These are phyloP conservation scores for Coleophora flavipennella DNA, from an alignment of 2,888 invertebrate genomes.

Conservation along the genomic window DNA sequence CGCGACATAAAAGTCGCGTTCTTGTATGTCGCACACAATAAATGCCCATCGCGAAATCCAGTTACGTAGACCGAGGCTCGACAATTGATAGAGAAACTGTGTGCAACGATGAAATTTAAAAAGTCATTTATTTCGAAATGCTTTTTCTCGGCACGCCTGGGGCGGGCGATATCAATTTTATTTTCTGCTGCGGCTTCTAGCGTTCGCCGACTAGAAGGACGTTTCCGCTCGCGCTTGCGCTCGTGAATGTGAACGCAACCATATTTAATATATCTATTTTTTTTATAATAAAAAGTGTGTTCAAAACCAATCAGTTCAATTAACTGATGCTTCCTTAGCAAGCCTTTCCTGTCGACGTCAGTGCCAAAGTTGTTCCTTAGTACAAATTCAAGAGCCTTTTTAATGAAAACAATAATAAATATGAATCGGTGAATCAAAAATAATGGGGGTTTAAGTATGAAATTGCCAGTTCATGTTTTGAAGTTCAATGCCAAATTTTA, in stretches of 20 bases:
- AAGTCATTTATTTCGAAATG: conserved; percentile 73
- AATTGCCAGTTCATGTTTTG: too few species aligned
- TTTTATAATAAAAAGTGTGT: too few species aligned
- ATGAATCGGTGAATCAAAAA: too few species aligned
- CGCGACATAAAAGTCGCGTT: conserved; percentile 54
- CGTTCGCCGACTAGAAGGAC: conserved; percentile 3
- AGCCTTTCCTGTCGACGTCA: too few species aligned
- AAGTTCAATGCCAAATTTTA: too few species aligned
- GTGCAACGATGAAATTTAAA: conserved; percentile 73
- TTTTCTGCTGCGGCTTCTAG: conserved; percentile 62
- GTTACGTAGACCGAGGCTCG: conserved; percentile 64
- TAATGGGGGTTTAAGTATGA: too few species aligned
- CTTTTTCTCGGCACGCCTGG: conserved; percentile 68
- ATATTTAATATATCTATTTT: too few species aligned
- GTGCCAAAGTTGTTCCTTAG: too few species aligned
- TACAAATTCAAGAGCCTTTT: too few species aligned
- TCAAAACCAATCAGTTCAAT: too few species aligned
- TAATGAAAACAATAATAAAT: too few species aligned
- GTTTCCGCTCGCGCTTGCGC: background rate
- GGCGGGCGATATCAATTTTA: conserved; percentile 69
- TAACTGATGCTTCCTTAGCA: too few species aligned
- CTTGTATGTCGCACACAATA: conserved; percentile 64
- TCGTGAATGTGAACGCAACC: background rate
- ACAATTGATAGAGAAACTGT: conserved; percentile 73
- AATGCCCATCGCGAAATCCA: conserved; percentile 65